Percentiles rank a stretch among this genome's conserved stretches.
These are phyloP conservation scores for Drosophila kanekoi DNA, from an alignment of 2,888 invertebrate genomes.

Conservation along the genomic window DNA sequence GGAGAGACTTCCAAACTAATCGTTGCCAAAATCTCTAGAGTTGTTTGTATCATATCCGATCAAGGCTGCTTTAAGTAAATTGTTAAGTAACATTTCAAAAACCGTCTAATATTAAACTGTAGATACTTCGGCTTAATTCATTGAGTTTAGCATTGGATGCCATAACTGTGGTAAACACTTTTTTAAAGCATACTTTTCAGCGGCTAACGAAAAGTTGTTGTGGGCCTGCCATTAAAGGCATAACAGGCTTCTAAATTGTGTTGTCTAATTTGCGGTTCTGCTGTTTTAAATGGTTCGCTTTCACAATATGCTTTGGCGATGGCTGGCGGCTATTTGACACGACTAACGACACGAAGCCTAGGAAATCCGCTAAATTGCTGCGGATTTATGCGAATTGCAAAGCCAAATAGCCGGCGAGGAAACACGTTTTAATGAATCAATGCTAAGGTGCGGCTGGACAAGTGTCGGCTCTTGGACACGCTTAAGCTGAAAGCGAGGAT, in stretches of 20 bases:
- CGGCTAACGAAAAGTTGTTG: conserved; percentile 12
- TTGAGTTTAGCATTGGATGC: background rate
- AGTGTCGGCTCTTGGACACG: conserved; percentile 48
- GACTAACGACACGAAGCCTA: conserved; percentile 1
- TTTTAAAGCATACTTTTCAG: conserved; percentile 2
- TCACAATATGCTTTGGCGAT: conserved; percentile 18
- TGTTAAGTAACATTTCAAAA: too few relatives aligned
- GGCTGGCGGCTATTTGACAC: conserved; percentile 39
- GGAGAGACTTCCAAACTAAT: too few relatives aligned
- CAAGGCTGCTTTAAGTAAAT: too few relatives aligned
- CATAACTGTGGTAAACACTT: background rate
- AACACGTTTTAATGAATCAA: conserved; percentile 60
- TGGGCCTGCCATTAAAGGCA: background rate
- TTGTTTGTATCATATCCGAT: too few relatives aligned
- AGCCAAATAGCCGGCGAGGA: conserved; percentile 40
- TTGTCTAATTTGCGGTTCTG: conserved; percentile 31
- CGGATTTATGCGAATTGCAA: conserved; percentile 56
- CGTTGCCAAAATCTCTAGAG: too few relatives aligned
- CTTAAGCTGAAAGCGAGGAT: background rate
- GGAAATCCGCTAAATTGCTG: conserved; percentile 57
- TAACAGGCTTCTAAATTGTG: conserved; percentile 17
- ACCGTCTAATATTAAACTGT: too few relatives aligned
- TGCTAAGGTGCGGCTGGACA: conserved; percentile 57
- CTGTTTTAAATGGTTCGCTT: conserved; percentile 7
- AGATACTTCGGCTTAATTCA: background rate